A percentile compares a stretch with the other conserved stretches of the same genome.
phyloP scores from a whole-genome alignment of 2,888 invertebrate genomes.

The Pseudolycoriella hygida region DNA sequence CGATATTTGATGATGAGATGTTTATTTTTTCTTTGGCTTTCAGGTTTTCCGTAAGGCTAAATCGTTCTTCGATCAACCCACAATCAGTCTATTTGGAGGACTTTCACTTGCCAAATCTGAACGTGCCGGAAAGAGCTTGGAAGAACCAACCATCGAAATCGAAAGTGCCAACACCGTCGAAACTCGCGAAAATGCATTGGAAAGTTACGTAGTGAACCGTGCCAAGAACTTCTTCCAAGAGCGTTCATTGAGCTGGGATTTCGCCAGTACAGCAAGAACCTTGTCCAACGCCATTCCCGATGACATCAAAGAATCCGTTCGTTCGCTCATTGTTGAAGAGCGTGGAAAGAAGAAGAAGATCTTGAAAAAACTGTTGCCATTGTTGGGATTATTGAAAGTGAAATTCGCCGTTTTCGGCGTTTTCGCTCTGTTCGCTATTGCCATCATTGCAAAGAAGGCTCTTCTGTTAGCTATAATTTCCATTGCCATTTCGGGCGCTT shows the following conservation, averaged over 20 bases:
- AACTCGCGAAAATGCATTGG: constrained; percentile 36
- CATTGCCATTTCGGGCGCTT: constrained; percentile 37
- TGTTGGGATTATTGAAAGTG: constrained; percentile 38
- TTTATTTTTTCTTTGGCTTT: constrained; percentile 6
- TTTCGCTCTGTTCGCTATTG: constrained; percentile 36
- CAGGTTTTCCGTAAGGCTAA: constrained; percentile 38
- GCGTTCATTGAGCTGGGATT: constrained; percentile 33
- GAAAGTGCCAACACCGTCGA: constrained; percentile 32
- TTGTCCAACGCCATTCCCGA: constrained; percentile 36
- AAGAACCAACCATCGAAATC: constrained; percentile 31
- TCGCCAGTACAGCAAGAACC: constrained; percentile 29
- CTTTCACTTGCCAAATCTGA: constrained; percentile 28
- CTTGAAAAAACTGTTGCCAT: constrained; percentile 35
- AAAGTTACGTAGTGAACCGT: constrained; percentile 36
- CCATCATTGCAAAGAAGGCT: constrained; percentile 45
- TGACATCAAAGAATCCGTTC: constrained; percentile 35
- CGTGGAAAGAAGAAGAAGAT: constrained; percentile 39
- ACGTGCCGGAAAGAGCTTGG: constrained; percentile 30
- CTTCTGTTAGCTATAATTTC: constrained; percentile 39
- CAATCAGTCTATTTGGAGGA: constrained; percentile 36
- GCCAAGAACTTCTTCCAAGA: constrained; percentile 37
- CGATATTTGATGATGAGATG: too few relatives aligned
- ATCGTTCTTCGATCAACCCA: constrained; percentile 38
- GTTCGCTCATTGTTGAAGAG: constrained; percentile 37
- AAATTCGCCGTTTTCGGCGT: constrained; percentile 37